Percentiles rank a stretch among this genome's conserved stretches.
phyloP scores from a whole-genome alignment of 2,113 vertebrate species.

The Pica pica region DNA sequence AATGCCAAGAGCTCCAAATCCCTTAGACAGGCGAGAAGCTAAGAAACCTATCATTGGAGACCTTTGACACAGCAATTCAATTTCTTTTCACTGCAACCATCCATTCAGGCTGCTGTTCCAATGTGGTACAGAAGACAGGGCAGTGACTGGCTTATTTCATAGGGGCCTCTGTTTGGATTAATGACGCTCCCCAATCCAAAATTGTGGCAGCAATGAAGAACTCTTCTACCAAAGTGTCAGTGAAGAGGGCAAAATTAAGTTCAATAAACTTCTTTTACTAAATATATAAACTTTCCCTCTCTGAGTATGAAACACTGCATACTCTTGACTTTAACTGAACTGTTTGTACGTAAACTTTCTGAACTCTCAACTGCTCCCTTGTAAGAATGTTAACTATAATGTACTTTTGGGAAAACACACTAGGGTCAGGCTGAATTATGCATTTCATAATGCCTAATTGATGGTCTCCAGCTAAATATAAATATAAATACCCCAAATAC shows the following conservation, averaged over 20 bases:
- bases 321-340: background rate
- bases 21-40: background rate
- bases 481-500: background rate
- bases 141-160: background rate
- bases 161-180: background rate
- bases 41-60: background rate
- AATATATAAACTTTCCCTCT: background rate
- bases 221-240: background rate
- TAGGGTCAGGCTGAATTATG: background rate
- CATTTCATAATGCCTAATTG: background rate
- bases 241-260: background rate
- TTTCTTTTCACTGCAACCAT: background rate
- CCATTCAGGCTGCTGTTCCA: background rate
- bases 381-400: background rate
- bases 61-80: background rate
- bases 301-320: background rate
- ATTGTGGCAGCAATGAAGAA: background rate
- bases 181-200: background rate
- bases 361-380: background rate
- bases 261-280: background rate
- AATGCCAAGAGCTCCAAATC: background rate
- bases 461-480: background rate
- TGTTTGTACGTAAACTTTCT: background rate
- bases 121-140: background rate
- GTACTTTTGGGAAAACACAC: background rate